These are phyloP conservation scores for Kradibia gibbosae DNA, from an alignment of 1,140 invertebrate genomes.

Conservation along the genomic window DNA sequence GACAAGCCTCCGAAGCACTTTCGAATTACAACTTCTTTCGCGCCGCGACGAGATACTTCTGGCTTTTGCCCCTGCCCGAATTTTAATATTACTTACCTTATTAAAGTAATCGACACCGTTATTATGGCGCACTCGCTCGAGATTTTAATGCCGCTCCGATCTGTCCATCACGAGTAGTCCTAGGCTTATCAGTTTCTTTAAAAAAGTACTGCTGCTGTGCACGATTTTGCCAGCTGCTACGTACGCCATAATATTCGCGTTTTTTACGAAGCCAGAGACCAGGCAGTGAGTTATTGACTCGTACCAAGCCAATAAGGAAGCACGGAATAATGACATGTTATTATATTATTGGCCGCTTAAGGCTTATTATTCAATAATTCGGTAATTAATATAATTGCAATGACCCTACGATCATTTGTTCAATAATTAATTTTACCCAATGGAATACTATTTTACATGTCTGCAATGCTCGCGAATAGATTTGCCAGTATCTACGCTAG, in stretches of 20 bases:
- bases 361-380: background rate
- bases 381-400: background rate
- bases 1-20: constrained; percentile 1
- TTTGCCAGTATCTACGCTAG: too few relatives aligned
- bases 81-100: too few relatives aligned
- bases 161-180: constrained; percentile 43
- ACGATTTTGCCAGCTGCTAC: too few relatives aligned
- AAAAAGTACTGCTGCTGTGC: too few relatives aligned
- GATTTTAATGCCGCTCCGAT: background rate
- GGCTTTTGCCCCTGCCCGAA: background rate
- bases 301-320: background rate
- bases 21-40: constrained; percentile 36
- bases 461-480: background rate
- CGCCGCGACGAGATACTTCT: background rate
- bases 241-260: background rate
- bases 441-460: too few relatives aligned
- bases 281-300: background rate
- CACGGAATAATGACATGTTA: background rate
- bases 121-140: too few relatives aligned
- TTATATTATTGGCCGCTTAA: background rate
- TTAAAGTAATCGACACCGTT: too few relatives aligned
- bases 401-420: background rate
- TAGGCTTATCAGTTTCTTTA: constrained; percentile 28
- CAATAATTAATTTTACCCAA: background rate
- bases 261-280: background rate